These are phyloP conservation scores for Suillia variegata DNA, from an alignment of 2,888 invertebrate species.

Conservation along the genomic window DNA sequence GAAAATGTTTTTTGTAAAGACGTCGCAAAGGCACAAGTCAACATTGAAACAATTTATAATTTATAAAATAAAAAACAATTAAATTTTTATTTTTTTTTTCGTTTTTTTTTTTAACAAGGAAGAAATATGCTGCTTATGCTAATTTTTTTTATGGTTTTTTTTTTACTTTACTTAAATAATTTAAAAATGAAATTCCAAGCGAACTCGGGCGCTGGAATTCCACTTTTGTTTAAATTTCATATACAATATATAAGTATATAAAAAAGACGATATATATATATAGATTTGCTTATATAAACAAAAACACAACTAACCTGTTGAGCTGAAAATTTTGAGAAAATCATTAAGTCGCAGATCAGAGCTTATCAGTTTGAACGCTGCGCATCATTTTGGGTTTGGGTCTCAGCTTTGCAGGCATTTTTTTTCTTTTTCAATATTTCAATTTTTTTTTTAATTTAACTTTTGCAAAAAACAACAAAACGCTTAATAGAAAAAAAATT, in stretches of 20 bases:
- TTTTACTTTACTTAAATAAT: neutral
- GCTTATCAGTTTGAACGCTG: slow-evolving; percentile 16
- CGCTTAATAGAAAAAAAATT: no score
- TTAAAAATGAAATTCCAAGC: slow-evolving; percentile 6
- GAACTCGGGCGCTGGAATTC: no score
- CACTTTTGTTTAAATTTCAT: neutral
- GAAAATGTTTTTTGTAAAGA: neutral
- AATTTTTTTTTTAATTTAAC: no score
- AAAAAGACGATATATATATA: neutral
- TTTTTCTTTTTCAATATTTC: slow-evolving; percentile 8
- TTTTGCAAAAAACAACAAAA: no score
- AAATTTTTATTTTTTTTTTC: slow-evolving; percentile 39
- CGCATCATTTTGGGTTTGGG: slow-evolving; percentile 40
- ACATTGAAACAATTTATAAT: slow-evolving; percentile 54
- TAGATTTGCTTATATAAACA: slow-evolving; percentile 3
- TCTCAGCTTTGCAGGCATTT: slow-evolving; percentile 32
- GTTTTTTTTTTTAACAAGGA: slow-evolving; percentile 33
- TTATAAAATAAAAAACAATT: slow-evolving; percentile 29
- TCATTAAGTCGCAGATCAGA: slow-evolving; percentile 24
- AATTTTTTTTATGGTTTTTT: neutral
- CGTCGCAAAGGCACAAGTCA: slow-evolving; percentile 62
- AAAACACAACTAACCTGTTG: slow-evolving; percentile 59
- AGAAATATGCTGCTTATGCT: slow-evolving; percentile 4
- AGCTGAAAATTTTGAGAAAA: slow-evolving; percentile 47
- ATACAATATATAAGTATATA: neutral